Percentiles rank a stretch among this genome's conserved stretches.
phyloP scores from a whole-genome alignment of 1,140 invertebrate genomes.

The Tetramorium simillimum region DNA sequence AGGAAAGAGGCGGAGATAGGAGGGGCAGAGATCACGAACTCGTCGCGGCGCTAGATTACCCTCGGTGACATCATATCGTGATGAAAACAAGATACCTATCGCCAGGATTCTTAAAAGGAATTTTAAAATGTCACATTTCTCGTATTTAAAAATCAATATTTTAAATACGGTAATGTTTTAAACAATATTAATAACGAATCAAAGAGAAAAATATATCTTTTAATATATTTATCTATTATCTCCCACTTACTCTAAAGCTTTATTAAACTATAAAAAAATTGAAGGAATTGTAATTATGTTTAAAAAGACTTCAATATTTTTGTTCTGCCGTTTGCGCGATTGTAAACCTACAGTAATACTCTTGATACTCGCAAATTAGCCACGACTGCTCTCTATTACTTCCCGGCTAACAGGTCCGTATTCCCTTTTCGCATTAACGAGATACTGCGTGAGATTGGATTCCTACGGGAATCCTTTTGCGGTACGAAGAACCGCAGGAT shows the following conservation, averaged over 20 bases:
- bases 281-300: not conserved
- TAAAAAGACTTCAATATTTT: not conserved
- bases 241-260: not conserved
- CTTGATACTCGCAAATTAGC: too few species aligned
- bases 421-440: not conserved
- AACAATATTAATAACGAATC: not conserved
- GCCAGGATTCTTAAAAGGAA: not conserved
- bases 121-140: not conserved
- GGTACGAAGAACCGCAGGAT: constrained; percentile 49
- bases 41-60: not conserved
- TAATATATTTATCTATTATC: not conserved
- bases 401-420: not conserved
- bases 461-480: not conserved
- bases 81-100: not conserved
- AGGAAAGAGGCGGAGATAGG: not conserved
- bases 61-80: not conserved
- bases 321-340: not conserved
- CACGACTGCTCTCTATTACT: not conserved
- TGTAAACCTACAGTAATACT: not conserved
- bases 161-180: not conserved
- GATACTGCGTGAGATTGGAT: constrained; percentile 15
- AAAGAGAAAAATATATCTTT: not conserved
- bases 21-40: not conserved
- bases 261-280: not conserved
- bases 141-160: not conserved